Conservation (phyloP, 2,113 vertebrate genomes). For the Holacanthus passer region DNA sequence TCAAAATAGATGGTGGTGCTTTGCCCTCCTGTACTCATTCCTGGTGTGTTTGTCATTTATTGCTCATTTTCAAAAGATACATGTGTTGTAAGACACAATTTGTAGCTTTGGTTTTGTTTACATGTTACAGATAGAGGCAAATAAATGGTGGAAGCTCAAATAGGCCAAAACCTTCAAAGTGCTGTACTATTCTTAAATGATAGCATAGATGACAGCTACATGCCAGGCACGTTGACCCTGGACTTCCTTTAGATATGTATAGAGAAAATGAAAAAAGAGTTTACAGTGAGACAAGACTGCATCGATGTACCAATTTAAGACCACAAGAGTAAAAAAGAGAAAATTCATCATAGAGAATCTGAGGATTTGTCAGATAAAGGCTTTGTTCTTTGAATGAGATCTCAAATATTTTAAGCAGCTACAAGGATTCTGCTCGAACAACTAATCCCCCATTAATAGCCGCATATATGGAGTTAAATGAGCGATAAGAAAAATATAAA, state of each 20-base stretch:
- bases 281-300: not conserved
- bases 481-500: not conserved
- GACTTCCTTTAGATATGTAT: not conserved
- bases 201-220: not conserved
- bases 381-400: not conserved
- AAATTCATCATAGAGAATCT: not conserved
- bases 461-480: not conserved
- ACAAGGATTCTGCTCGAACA: not conserved
- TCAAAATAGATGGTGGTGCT: slow-evolving; percentile 18
- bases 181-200: not conserved
- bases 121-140: slow-evolving; percentile 4
- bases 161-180: slow-evolving; percentile 20
- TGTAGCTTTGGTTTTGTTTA: slow-evolving; percentile 20
- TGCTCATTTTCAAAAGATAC: no score
- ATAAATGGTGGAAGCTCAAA: slow-evolving; percentile 14
- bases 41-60: no score
- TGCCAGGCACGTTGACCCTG: not conserved
- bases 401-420: not conserved
- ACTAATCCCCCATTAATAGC: not conserved
- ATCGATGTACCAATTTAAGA: not conserved
- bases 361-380: not conserved
- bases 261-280: no score
- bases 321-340: not conserved
- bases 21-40: no score
- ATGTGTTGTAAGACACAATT: no score